Base-by-base conservation (phyloP, 2,888 invertebrate genomes). In the Sesamia inferens region DNA sequence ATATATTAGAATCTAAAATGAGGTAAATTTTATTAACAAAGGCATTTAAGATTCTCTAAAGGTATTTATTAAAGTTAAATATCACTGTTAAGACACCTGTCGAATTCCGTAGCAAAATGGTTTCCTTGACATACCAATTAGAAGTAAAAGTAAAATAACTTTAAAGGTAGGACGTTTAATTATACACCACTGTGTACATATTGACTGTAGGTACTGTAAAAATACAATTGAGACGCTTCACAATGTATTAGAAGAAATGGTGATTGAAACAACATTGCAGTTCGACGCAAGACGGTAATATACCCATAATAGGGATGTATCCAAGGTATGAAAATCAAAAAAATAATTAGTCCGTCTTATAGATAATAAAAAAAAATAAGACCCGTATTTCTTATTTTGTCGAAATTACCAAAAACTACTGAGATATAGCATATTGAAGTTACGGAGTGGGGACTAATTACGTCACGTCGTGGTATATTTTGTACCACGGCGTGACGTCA, bases 1-100 rank as follows among this genome's bases (percentile, higher is more conserved):
- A 73, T 70, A 76, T 1, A 74, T 80, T 74, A 65, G 62, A 77
- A 74, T 79, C 63, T 67, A 44, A 66, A 79, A 62, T 81, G 4
- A 63, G 24, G 39, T 58, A 48, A 24, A 54, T 76, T 72, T 68
- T 78, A 65, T 64, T 68, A 22, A 73, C 14, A 19, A 39, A 44
- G 19, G 48, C 54, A 55, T 57, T 76, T 69, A 57, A 67, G 42
- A 76, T 76, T 80, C 70, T 59, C 22, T 48, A 44, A 54, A 66
- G 22, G 48, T 79, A 70, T 77, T 58, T 63, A 67, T 74, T 74
- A 11, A 54, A n/a, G 73, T 67, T 67, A 58, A 78, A 57, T 76
- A 68, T 61, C 31, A 31, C 31, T 31, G 31, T 31, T 31, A 31
- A 54, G 61, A 68, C 54, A 71, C 68, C 77, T 68, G 72, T 68